phyloP scores from a whole-genome alignment of 2,888 invertebrate genomes.

The Andrena hattorfiana region DNA sequence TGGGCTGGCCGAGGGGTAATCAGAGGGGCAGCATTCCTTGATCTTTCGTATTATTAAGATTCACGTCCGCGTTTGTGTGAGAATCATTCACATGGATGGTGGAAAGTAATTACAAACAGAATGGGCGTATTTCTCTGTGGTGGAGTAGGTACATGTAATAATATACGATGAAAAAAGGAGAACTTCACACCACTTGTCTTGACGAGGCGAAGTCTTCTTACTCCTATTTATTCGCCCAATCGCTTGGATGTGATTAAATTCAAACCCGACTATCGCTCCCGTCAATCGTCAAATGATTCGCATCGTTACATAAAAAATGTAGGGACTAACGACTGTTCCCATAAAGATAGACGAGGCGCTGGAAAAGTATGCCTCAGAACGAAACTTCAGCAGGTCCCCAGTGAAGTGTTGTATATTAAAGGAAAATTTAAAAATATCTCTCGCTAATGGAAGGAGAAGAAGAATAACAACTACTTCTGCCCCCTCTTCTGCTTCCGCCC shows the following conservation, averaged over 20 bases:
- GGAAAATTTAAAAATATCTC: background rate
- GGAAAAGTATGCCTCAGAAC: background rate
- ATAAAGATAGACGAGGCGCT: background rate
- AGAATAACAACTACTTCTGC: background rate
- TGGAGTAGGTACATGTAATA: background rate
- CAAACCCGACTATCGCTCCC: too few relatives aligned
- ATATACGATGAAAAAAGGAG: background rate
- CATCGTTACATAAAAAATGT: too few relatives aligned
- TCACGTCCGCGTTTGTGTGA: background rate
- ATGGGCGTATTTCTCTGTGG: background rate
- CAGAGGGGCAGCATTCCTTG: conserved; percentile 10
- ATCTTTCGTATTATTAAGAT: background rate
- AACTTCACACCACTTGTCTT: background rate
- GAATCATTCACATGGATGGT: background rate
- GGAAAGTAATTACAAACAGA: background rate
- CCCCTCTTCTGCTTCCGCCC: too few relatives aligned
- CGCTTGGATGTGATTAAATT: background rate
- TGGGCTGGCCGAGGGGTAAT: conserved; percentile 8
- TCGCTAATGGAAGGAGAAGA: background rate
- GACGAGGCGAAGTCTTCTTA: background rate
- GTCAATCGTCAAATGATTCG: too few relatives aligned
- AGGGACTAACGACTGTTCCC: too few relatives aligned
- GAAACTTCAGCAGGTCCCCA: background rate
- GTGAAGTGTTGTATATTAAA: background rate
- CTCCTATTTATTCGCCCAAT: background rate